phyloP scores from a whole-genome alignment of 2,797 vertebrate species.

The Enteromius anoplus region DNA sequence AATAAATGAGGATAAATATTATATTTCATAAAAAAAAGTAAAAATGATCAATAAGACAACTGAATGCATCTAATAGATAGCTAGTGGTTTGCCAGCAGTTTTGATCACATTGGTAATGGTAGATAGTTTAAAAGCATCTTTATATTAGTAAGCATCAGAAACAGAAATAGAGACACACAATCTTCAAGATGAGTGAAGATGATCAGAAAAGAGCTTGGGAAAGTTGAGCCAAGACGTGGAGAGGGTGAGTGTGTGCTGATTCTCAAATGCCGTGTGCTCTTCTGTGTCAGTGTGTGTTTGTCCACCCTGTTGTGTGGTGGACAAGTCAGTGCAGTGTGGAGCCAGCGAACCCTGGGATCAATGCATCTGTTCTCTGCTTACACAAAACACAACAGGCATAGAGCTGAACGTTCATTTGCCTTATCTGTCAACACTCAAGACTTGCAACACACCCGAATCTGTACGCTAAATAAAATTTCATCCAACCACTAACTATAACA shows the following conservation, averaged over 20 bases:
- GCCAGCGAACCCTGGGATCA: conserved; percentile 66
- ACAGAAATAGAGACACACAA: neutral
- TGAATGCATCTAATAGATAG: neutral
- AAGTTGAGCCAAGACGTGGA: conserved; percentile 17
- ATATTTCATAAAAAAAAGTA: neutral
- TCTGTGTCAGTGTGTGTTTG: conserved; percentile 38
- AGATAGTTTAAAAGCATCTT: neutral
- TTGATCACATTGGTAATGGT: neutral
- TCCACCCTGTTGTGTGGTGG: conserved; percentile 57
- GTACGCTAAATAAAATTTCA: neutral
- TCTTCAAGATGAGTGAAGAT: neutral
- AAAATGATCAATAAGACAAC: neutral
- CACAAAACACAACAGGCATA: conserved; percentile 31
- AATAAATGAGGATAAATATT: neutral
- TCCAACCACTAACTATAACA: neutral
- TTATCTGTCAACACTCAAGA: conserved; percentile 39
- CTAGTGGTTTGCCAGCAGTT: neutral
- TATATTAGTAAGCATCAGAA: neutral
- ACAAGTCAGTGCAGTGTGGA: conserved; percentile 53
- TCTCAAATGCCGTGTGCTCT: conserved; percentile 23
- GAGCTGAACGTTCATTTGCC: conserved; percentile 33
- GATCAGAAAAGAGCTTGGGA: conserved; percentile 2
- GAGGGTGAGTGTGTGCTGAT: conserved; percentile 10
- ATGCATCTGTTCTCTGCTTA: conserved; percentile 61
- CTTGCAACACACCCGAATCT: neutral